phyloP scores from a whole-genome alignment of 1,140 invertebrate genomes.

The Caerostris darwini region DNA sequence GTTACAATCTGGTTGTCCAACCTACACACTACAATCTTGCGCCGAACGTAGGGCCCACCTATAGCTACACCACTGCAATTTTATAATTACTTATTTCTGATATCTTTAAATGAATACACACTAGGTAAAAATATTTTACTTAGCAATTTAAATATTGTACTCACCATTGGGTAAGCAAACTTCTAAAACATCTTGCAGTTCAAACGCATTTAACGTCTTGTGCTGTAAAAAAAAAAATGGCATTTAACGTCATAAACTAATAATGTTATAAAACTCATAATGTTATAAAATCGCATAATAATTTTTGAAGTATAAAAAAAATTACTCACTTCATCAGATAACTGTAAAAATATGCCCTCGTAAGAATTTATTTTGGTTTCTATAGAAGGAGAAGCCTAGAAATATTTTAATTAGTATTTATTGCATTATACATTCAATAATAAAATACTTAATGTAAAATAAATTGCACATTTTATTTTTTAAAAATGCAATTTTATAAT shows the following conservation, averaged over 20 bases:
- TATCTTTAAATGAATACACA: too few relatives aligned
- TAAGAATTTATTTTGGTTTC: constrained; percentile 83
- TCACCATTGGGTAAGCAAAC: constrained; percentile 94
- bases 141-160: background rate
- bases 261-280: background rate
- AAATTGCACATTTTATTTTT: too few relatives aligned
- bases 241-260: background rate
- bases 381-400: constrained; percentile 76
- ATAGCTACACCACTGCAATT: too few relatives aligned
- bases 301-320: constrained; percentile 14
- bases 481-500: too few relatives aligned
- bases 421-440: too few relatives aligned
- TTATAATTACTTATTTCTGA: too few relatives aligned
- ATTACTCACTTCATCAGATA: constrained; percentile 87
- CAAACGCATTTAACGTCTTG: constrained; percentile 93
- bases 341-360: constrained; percentile 93
- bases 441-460: too few relatives aligned
- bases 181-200: constrained; percentile 96
- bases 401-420: background rate
- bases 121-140: too few relatives aligned
- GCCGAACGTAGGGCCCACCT: too few relatives aligned
- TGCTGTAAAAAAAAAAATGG: constrained; percentile 79
- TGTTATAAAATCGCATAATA: background rate
- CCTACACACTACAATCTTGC: too few relatives aligned
- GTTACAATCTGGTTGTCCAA: too few relatives aligned